phyloP scores from a whole-genome alignment of 2,888 invertebrate genomes.

The Latrodectus hesperus region DNA sequence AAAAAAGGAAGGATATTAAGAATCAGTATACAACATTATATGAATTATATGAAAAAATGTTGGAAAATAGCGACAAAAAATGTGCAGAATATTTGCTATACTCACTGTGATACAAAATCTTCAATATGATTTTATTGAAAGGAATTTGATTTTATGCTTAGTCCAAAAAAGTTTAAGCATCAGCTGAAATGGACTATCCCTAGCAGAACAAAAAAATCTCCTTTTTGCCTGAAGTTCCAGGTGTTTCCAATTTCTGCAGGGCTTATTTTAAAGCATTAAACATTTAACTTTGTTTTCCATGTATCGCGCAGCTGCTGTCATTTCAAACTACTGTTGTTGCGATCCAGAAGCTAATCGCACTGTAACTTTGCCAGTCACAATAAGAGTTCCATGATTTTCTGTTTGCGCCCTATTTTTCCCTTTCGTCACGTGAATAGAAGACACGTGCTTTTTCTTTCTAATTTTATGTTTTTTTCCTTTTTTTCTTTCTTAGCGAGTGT shows the following conservation, averaged over 20 bases:
- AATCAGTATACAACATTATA: too few species aligned
- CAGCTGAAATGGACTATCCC: too few species aligned
- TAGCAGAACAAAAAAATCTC: too few species aligned
- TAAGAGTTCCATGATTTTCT: conserved; percentile 27
- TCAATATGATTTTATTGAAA: too few species aligned
- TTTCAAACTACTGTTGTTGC: conserved; percentile 55
- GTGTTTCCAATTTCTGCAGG: conserved; percentile 51
- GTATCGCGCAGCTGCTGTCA: conserved; percentile 50
- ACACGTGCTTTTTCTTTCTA: conserved; percentile 26
- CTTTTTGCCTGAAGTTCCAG: conserved; percentile 8
- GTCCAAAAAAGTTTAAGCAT: too few species aligned
- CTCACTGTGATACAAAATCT: too few species aligned
- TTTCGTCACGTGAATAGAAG: conserved; percentile 26
- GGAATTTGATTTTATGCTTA: too few species aligned
- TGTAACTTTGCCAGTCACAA: conserved; percentile 65
- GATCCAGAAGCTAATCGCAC: conserved; percentile 56
- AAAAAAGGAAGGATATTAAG: too few species aligned
- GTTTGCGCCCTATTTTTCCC: conserved; percentile 7
- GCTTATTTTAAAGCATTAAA: conserved; percentile 27
- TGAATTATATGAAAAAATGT: too few species aligned
- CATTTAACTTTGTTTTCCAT: conserved; percentile 32
- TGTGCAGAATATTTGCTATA: too few species aligned
- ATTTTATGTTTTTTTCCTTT: too few species aligned
- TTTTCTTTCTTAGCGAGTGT: conserved; percentile 13
- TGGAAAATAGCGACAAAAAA: too few species aligned